Evolutionary conservation across 2,888 invertebrate genomes (phyloP).

Genomic region (Oligia strigilis): DNA sequence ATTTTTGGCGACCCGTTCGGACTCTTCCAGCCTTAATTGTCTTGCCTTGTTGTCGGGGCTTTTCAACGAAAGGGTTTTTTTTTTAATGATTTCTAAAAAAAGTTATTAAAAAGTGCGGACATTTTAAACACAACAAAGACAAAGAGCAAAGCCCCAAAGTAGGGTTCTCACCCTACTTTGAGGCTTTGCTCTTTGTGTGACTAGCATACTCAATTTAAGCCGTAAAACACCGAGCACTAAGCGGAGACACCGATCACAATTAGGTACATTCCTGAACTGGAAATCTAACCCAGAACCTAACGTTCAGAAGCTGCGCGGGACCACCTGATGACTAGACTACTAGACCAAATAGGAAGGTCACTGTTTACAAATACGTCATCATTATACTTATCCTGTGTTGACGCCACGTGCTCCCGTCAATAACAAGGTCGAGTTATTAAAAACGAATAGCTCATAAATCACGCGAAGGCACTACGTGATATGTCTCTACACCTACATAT

Average conservation of each 20-base stretch:
- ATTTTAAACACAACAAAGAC: too few relatives aligned
- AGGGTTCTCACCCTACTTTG: not conserved
- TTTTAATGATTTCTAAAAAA: not conserved
- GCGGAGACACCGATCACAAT: not conserved
- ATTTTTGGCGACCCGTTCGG: not conserved
- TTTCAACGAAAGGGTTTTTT: not conserved
- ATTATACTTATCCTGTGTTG: conserved; percentile 11
- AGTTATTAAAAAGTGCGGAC: too few relatives aligned
- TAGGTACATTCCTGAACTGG: not conserved
- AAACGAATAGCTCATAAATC: conserved; percentile 9
- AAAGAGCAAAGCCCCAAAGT: too few relatives aligned
- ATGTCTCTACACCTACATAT: not conserved
- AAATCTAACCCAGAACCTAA: not conserved
- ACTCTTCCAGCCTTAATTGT: not conserved
- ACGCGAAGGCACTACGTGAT: not conserved
- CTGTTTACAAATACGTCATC: conserved; percentile 20
- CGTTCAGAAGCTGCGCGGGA: not conserved
- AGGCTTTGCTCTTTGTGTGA: not conserved
- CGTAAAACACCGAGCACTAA: not conserved
- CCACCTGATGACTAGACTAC: not conserved
- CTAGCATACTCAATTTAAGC: not conserved
- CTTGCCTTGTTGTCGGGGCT: not conserved
- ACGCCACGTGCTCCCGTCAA: conserved; percentile 30
- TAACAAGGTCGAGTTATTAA: conserved; percentile 8
- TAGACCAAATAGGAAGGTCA: conserved; percentile 20